Base-by-base conservation (phyloP, 2,113 vertebrate species). In the Entelurus aequoreus region DNA sequence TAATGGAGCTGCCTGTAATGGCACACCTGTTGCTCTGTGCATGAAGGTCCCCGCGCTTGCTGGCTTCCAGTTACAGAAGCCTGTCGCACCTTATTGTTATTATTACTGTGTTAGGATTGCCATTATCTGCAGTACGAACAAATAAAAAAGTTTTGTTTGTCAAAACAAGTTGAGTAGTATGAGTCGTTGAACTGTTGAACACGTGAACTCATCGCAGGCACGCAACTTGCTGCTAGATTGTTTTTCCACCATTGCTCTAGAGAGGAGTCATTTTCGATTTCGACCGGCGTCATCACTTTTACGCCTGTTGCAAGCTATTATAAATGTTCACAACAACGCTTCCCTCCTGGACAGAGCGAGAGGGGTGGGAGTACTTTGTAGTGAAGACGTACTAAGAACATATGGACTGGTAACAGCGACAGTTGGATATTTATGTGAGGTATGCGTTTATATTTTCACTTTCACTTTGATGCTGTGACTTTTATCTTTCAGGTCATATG, bases 1-100 rank as follows among this genome's bases (percentile, higher is more conserved):
- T 77, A 83, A 80, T 84, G 66, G 57, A 62, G 56, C 47, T 71
- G 42, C 54, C 54, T 46, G 3, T 66, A 67, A 72, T 12, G 28
- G 54, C 67, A 79, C 82, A 87, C 80, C 81, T 85, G 79, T 54
- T 65, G 68, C 68, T 73, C 63, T 38, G 74, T 48, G 62, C 11
- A 36, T 59, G 51, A 12, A 66, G 66, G 58, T 77, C 71, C 70
- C 74, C 36, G 36, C 38, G 47, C 54, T 54, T 36, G 12, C 38
- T 42, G 38, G 6, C 10, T 42, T 63, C 10, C 38, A 58, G 14
- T 46, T 46, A 46, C 2, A 21, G 16, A 37, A 48, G 15, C 56
- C 44, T 62, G 46, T 14, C 7, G 55, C 8, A 53, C 54, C 36
- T 28, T 28, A 28, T 51, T 47, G 10, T 54, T 38, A 55, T 36